Conservation (phyloP, 2,113 vertebrate species). For the Gallinago media region DNA sequence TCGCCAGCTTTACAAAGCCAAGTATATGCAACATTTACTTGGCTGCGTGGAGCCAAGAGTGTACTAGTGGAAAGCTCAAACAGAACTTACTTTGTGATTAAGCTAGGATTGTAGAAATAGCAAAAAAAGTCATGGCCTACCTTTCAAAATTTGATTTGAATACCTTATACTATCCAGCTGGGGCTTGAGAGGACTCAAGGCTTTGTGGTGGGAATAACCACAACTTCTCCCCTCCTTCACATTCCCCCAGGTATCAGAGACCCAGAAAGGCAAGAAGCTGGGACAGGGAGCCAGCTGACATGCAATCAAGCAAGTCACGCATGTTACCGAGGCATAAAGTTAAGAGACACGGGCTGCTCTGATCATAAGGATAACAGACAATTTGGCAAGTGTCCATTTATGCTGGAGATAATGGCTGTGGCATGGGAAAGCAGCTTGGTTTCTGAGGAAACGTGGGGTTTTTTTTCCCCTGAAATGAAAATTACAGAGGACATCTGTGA, state of each 20-base stretch:
- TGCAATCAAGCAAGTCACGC: neutral
- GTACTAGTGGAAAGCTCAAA: neutral
- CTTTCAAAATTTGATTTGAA: neutral
- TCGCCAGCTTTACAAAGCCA: neutral
- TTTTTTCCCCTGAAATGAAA: neutral
- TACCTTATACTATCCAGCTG: neutral
- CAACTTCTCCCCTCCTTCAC: neutral
- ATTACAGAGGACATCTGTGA: neutral
- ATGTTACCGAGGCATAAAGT: neutral
- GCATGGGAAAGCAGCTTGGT: neutral
- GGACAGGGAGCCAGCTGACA: neutral
- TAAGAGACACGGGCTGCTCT: neutral
- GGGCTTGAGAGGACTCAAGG: neutral
- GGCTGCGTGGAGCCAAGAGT: neutral
- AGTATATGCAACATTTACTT: neutral
- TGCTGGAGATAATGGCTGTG: neutral
- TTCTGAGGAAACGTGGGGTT: neutral
- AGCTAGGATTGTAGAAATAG: neutral
- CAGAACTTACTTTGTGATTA: neutral
- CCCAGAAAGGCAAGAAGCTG: neutral
- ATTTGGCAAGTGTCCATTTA: neutral
- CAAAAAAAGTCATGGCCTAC: accelerated
- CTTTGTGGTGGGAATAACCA: neutral
- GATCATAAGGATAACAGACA: neutral
- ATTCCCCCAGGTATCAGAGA: neutral